Percentiles rank a stretch among this genome's conserved stretches.
Evolutionary conservation across 2,888 invertebrate species (phyloP).

Genomic region (Cosmia trapezina): DNA sequence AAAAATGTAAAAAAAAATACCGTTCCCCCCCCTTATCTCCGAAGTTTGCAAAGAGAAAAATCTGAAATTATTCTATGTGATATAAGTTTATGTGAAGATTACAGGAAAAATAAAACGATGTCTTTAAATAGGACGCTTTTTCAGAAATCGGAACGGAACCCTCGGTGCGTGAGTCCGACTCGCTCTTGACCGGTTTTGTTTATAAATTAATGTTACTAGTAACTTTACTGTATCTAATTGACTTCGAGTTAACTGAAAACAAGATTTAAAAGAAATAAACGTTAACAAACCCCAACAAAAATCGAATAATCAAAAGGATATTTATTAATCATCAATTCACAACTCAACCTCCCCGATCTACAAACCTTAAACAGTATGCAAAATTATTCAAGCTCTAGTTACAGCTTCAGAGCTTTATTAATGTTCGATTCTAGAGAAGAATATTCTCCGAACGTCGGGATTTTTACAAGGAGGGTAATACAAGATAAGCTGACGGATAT

Average conservation of each 20-base stretch:
- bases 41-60: too few relatives aligned
- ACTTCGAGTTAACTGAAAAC: not conserved
- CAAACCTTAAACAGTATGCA: conserved; percentile 54
- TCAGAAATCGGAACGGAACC: too few relatives aligned
- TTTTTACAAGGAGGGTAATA: conserved; percentile 49
- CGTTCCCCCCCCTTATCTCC: too few relatives aligned
- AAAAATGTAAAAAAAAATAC: too few relatives aligned
- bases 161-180: too few relatives aligned
- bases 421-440: conserved; percentile 63
- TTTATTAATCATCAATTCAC: conserved; percentile 40
- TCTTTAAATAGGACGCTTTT: too few relatives aligned
- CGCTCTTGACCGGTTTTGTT: too few relatives aligned
- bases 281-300: conserved; percentile 11
- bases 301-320: conserved; percentile 25
- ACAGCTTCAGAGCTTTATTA: conserved; percentile 64
- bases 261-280: conserved; percentile 22
- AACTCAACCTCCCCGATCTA: conserved; percentile 7
- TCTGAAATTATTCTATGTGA: too few relatives aligned
- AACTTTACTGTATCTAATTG: not conserved
- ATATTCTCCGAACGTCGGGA: conserved; percentile 43
- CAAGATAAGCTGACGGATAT: conserved; percentile 62
- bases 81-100: too few relatives aligned
- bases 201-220: not conserved
- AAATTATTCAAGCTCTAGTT: conserved; percentile 65
- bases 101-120: too few relatives aligned